phyloP scores from a whole-genome alignment of 2,888 invertebrate genomes.

The Mamestra brassicae region DNA sequence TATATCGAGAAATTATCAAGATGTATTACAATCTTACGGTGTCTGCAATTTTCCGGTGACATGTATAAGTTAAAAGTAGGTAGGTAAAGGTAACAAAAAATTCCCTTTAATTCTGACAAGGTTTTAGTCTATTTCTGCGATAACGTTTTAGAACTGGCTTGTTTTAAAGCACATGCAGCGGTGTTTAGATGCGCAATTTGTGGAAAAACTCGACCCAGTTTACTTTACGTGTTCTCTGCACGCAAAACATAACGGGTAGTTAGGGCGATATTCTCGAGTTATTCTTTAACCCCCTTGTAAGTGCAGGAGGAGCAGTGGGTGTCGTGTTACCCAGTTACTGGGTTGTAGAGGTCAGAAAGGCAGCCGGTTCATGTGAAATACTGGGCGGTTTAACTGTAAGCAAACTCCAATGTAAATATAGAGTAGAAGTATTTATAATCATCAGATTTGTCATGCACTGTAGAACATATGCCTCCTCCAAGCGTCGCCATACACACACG shows the following conservation, averaged over 20 bases:
- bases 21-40: no score
- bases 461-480: no score
- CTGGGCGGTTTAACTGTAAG: background rate
- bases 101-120: background rate
- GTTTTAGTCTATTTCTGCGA: background rate
- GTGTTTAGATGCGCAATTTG: constrained; percentile 26
- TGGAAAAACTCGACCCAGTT: constrained; percentile 35
- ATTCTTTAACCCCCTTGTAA: background rate
- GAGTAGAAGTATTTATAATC: no score
- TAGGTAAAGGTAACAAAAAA: no score
- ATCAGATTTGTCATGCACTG: no score
- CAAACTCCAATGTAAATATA: background rate
- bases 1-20: no score
- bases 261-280: background rate
- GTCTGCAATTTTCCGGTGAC: no score
- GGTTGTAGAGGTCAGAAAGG: background rate
- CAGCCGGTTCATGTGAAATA: background rate
- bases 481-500: no score
- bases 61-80: no score
- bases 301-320: background rate
- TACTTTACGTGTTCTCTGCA: constrained; percentile 3
- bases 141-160: background rate
- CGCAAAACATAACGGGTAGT: constrained; percentile 6
- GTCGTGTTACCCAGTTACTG: no score
- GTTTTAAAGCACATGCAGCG: background rate